These are phyloP conservation scores for Hirtodrosophila histrioides DNA, from an alignment of 2,888 invertebrate species.

Conservation along the genomic window DNA sequence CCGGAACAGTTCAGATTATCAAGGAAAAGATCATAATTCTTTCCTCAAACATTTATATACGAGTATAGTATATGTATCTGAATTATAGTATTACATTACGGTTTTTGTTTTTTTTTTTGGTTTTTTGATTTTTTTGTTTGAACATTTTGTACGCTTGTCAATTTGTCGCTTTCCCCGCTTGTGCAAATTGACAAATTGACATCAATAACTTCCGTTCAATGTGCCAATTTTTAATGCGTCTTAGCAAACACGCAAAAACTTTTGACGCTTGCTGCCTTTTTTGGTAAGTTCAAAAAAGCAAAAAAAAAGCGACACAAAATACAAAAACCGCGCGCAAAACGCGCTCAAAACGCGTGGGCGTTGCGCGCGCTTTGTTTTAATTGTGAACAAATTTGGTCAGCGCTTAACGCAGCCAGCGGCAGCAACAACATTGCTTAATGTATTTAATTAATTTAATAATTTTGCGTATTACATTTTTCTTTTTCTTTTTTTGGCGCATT, in stretches of 20 bases:
- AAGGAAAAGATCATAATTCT: too few relatives aligned
- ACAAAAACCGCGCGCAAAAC: conserved; percentile 33
- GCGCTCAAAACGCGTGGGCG: conserved; percentile 56
- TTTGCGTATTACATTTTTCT: conserved; percentile 16
- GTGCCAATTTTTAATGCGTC: conserved; percentile 73
- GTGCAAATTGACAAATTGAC: conserved; percentile 52
- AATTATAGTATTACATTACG: too few relatives aligned
- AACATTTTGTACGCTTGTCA: conserved; percentile 43
- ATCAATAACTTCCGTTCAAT: conserved; percentile 77
- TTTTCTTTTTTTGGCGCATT: conserved; percentile 17
- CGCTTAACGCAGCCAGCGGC: conserved; percentile 27
- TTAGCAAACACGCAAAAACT: conserved; percentile 49
- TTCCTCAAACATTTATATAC: too few relatives aligned
- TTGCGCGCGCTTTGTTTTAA: conserved; percentile 68
- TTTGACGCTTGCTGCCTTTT: conserved; percentile 57
- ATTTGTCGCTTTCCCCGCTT: conserved; percentile 51
- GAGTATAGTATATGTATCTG: too few relatives aligned
- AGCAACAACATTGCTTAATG: conserved; percentile 36
- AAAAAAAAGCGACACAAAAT: conserved; percentile 24
- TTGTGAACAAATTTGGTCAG: conserved; percentile 75
- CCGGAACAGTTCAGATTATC: too few relatives aligned
- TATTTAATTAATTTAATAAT: conserved; percentile 61
- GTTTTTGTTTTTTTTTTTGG: too few relatives aligned
- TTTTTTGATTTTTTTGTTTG: conserved; percentile 3
- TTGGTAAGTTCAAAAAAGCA: conserved; percentile 60